Base-by-base conservation (phyloP, 1,140 invertebrate genomes). In the Camponotus floridanus region DNA sequence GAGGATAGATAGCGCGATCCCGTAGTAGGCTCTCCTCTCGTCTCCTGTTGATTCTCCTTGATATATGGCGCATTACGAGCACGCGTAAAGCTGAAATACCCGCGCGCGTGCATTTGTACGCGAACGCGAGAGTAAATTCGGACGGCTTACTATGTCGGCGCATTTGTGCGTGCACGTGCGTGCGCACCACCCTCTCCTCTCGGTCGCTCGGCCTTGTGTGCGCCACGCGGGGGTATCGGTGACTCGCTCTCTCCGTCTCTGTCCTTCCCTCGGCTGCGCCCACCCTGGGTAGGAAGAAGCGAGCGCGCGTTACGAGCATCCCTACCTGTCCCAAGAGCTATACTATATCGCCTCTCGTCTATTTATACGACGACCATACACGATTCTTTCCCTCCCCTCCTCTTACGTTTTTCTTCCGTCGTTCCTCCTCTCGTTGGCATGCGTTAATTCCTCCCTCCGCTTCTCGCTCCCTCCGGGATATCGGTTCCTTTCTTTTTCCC, bases 341-440 rank as follows among this genome's bases (percentile, higher is more conserved):
- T 86, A 87, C 81, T 89, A 91, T 87, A 85, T 76, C 85, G 89
- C 92, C 91, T 91, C 90, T 91, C 92, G 91, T 94, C 94, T 94
- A 94, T 94, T 94, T 94, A 94, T 94, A 94, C 92, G 90, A 87
- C 92, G 91, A 92, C 90, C 92, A 93, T 94, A 92, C 92, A 90
- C 91, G 21, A 92, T 88, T 91, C 91, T 86, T 88, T 90, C 91
- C 87, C 91, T 85, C 64, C 86, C 90, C 62, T 39, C 42, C 2
- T 61, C 65, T 79, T 76, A 33, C 87, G 33, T 65, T 67, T 67
- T 79, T 73, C 59, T 79, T 76, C 76, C 61, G 33, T 68, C 48
- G 62, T 64, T 59, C 55, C 73, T 74, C 39, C 26, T 26, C 26
- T 26, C 26, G 0, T 26, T 26, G 26, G 26, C 26, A 26, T 26